These are phyloP conservation scores for Neocloeon triangulifer DNA, from an alignment of 1,140 invertebrate species.

Conservation along the genomic window DNA sequence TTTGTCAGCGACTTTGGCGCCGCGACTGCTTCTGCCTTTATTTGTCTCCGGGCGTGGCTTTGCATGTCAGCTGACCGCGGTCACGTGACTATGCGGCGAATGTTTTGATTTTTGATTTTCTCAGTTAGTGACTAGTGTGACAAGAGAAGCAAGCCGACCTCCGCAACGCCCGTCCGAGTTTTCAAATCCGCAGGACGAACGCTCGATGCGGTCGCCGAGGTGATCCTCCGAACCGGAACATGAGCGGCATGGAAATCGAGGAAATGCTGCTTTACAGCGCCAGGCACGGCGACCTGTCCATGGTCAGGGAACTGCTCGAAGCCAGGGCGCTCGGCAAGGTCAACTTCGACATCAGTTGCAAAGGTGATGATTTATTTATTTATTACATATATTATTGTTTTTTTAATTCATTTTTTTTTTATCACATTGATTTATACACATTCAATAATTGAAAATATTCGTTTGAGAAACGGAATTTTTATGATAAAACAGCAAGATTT, in stretches of 20 bases:
- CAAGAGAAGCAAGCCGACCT: no score
- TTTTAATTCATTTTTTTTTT: slow-evolving; percentile 1
- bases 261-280: slow-evolving; percentile 14
- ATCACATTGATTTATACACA: background rate
- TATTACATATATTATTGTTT: background rate
- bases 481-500: background rate
- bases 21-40: no score
- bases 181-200: no score
- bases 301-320: slow-evolving; percentile 14
- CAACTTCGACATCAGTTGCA: slow-evolving; percentile 21
- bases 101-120: no score
- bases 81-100: no score
- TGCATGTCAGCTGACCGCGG: no score
- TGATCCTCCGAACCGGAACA: no score
- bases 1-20: no score
- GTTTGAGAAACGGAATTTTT: background rate
- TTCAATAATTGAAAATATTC: background rate
- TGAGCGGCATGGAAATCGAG: slow-evolving; percentile 8
- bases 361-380: slow-evolving; percentile 15
- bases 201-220: no score
- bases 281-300: slow-evolving; percentile 16
- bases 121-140: no score
- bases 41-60: no score
- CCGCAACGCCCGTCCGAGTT: no score
- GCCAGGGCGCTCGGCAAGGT: slow-evolving; percentile 13